phyloP scores from a whole-genome alignment of 2,797 vertebrate species.

The Enteromius afrohamiltoni region DNA sequence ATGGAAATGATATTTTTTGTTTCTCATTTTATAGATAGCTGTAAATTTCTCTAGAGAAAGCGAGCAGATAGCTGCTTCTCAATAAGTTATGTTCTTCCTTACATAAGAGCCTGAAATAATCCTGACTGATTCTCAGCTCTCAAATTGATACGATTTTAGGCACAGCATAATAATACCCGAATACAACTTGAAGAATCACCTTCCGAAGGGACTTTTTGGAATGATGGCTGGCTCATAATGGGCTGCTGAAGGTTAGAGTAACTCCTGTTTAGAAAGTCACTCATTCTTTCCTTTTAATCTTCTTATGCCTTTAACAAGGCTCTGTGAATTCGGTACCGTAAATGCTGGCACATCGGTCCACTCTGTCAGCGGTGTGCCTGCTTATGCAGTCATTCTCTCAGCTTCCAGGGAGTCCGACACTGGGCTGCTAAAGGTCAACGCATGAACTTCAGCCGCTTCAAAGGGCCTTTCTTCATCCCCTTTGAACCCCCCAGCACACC shows the following conservation, averaged over 20 bases:
- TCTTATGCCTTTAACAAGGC: conserved; percentile 23
- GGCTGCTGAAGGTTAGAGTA: conserved; percentile 36
- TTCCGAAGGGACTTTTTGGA: background rate
- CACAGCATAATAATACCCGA: conserved; percentile 1
- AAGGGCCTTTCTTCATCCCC: conserved; percentile 45
- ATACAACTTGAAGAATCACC: conserved; percentile 12
- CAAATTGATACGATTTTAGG: conserved; percentile 28
- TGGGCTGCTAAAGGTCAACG: conserved; percentile 45
- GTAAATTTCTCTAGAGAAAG: conserved; percentile 32
- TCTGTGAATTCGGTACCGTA: conserved; percentile 11
- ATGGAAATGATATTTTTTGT: conserved; percentile 17
- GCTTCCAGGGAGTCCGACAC: conserved; percentile 38
- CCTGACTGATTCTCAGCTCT: conserved; percentile 7
- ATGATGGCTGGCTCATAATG: conserved; percentile 1
- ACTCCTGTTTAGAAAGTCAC: conserved; percentile 12
- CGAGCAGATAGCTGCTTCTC: conserved; percentile 3
- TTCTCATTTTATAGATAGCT: conserved; percentile 28
- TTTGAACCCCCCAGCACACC: conserved; percentile 48
- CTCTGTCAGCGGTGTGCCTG: conserved; percentile 36
- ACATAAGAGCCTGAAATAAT: conserved; percentile 29
- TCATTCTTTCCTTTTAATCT: conserved; percentile 30
- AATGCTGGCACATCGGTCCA: conserved; percentile 36
- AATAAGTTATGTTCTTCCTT: conserved; percentile 30
- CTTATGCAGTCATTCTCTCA: conserved; percentile 43
- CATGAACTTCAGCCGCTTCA: conserved; percentile 49